Percentiles rank a stretch among this genome's conserved stretches.
Evolutionary conservation across 2,888 invertebrate genomes (phyloP).

Genomic region (Oscheius onirici): DNA sequence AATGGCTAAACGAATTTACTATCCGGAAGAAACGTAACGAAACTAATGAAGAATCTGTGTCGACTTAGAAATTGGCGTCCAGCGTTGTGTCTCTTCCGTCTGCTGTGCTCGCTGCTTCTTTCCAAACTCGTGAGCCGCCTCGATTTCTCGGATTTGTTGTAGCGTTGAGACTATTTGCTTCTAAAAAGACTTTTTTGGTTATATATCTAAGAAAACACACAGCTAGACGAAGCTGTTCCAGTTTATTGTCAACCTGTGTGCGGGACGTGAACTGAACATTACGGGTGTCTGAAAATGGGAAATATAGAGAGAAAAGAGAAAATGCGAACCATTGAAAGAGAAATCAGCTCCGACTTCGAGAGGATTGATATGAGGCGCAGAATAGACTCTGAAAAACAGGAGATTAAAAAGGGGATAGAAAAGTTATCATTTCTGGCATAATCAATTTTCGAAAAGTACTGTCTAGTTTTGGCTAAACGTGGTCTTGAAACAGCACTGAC

Average conservation of each 20-base stretch:
- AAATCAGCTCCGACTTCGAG: conserved; percentile 66
- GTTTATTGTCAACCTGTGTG: conserved; percentile 55
- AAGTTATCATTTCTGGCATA: no score
- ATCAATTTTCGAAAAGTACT: no score
- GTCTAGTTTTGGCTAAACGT: no score
- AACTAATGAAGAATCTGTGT: no score
- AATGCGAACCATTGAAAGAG: conserved; percentile 52
- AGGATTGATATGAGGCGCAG: conserved; percentile 60
- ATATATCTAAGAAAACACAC: conserved; percentile 40
- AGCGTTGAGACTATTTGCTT: conserved; percentile 1
- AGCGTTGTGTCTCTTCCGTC: background rate
- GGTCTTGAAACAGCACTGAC: no score
- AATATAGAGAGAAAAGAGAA: background rate
- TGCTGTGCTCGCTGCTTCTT: background rate
- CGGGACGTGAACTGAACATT: conserved; percentile 58
- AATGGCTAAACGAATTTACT: no score
- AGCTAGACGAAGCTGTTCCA: conserved; percentile 66
- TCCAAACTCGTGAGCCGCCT: background rate
- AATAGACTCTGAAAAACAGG: conserved; percentile 59
- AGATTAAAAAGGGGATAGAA: background rate
- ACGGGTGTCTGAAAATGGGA: conserved; percentile 50
- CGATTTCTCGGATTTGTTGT: conserved; percentile 4
- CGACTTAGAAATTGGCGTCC: background rate
- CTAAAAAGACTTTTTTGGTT: background rate
- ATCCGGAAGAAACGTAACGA: no score